Conservation (phyloP, 1,140 invertebrate genomes). For the Lepidotrigona ventralis region DNA sequence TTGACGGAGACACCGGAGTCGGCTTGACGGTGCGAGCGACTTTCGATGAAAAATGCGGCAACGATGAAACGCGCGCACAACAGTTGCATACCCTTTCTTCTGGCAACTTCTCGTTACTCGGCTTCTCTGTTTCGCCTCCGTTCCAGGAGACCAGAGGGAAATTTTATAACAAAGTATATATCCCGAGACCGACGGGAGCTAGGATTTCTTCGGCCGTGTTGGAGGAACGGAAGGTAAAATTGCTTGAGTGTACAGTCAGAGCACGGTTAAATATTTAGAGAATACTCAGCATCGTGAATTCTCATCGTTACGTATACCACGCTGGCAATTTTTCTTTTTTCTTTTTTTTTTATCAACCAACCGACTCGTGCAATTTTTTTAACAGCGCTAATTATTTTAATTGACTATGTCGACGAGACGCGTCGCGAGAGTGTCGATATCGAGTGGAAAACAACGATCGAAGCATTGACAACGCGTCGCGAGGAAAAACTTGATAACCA, state of each 20-base stretch:
- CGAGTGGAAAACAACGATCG: no score
- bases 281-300: conserved; percentile 20
- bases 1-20: conserved; percentile 15
- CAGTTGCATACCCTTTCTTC: background rate
- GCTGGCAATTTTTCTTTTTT: background rate
- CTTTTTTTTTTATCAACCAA: background rate
- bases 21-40: background rate
- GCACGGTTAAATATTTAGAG: conserved; percentile 41
- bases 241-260: conserved; percentile 1
- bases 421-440: background rate
- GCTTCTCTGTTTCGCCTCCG: background rate
- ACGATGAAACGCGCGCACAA: background rate
- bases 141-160: conserved; percentile 9
- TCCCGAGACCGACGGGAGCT: background rate
- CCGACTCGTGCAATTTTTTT: background rate
- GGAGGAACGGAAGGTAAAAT: conserved; percentile 4
- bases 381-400: background rate
- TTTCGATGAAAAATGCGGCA: conserved; percentile 44
- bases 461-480: no score
- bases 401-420: background rate
- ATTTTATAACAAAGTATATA: conserved; percentile 21
- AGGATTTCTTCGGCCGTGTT: conserved; percentile 16
- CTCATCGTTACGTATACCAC: background rate
- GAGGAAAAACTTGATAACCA: background rate
- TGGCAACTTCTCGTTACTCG: background rate